Conservation (phyloP, 2,888 invertebrate species). For the Andrena bucephala region DNA sequence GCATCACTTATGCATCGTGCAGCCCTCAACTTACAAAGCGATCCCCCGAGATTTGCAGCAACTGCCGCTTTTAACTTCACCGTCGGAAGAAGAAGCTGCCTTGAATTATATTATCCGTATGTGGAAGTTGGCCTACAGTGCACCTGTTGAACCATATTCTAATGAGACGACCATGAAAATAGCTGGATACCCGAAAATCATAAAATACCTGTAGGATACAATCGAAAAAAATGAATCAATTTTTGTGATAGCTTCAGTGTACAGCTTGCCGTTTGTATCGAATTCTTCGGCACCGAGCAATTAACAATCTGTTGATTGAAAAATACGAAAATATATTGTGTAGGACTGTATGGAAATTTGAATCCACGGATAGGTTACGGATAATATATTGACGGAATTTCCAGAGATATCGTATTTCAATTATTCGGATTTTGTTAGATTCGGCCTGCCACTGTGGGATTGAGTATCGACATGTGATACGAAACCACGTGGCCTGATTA, state of each 20-base stretch:
- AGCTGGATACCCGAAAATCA: neutral
- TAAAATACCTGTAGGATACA: neutral
- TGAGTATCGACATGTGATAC: constrained; percentile 72
- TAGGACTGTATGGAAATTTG: constrained; percentile 15
- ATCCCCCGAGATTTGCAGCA: constrained; percentile 79
- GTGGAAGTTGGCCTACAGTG: constrained; percentile 51
- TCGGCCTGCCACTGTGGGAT: constrained; percentile 64
- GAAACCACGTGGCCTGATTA: constrained; percentile 73
- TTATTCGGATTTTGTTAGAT: constrained; percentile 48
- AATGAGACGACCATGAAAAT: constrained; percentile 43
- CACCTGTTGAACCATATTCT: constrained; percentile 70
- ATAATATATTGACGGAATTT: constrained; percentile 17
- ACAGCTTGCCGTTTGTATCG: neutral
- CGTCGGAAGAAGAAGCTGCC: constrained; percentile 73
- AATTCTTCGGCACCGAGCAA: neutral
- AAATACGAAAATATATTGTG: constrained; percentile 4
- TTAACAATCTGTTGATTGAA: neutral
- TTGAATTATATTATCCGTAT: constrained; percentile 69
- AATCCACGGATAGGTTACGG: constrained; percentile 2
- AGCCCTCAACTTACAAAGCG: constrained; percentile 81
- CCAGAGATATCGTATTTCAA: constrained; percentile 57
- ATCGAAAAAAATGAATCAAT: neutral
- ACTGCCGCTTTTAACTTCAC: constrained; percentile 73
- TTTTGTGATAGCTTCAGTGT: no score
- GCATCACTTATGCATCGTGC: constrained; percentile 83